Evolutionary conservation across 2,888 invertebrate genomes (phyloP), one percentile per base, ranked within the genome.

Genomic region (Drymonia ruficornis): DNA sequence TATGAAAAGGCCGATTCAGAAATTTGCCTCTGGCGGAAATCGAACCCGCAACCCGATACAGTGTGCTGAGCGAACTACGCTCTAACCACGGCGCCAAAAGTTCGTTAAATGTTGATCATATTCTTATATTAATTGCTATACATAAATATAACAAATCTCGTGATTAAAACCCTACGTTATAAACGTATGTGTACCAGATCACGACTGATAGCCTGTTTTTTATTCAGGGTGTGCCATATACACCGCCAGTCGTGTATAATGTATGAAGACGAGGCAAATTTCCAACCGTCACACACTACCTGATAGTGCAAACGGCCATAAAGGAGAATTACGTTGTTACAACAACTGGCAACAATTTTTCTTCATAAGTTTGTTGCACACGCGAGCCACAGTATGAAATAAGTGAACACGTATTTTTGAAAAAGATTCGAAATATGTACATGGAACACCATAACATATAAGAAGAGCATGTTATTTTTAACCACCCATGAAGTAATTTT

Each of bases 311-410:
- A 81, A 79, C 76, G 75, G 72, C 72, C 65, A 68, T 85, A 82
- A 83, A 84, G 72, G 58, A 73, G 76, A 81, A 86, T 84, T 83
- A 82, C 78, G 78, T 78, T 81, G 82, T 82, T 80, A 74, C 70
- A 78, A 76, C 74, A 74, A 79, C 81, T 78, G 75, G 71, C 80
- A 73, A 80, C 80, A 72, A 81, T 80, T 81, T 84, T 85, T 82
- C 74, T 75, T 69, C 67, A 67, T 71, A 69, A 73, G 70, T 74
- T 76, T 67, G 69, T 70, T 70, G 67, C 52, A 76, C 84, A 84
- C 82, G 83, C 83, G 61, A 83, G 70, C 78, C 64, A 63, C 69
- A 61, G 55, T 56, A 57, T 63, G 52, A 63, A 76, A 67, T 66
- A 58, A 58, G 53, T 58, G 36, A n/a, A n/a, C 36, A 36, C 13